Percentiles rank a stretch among this genome's conserved stretches.
Evolutionary conservation across 2,113 vertebrate species (phyloP).

Genomic region (Phylloscopus trochiloides): DNA sequence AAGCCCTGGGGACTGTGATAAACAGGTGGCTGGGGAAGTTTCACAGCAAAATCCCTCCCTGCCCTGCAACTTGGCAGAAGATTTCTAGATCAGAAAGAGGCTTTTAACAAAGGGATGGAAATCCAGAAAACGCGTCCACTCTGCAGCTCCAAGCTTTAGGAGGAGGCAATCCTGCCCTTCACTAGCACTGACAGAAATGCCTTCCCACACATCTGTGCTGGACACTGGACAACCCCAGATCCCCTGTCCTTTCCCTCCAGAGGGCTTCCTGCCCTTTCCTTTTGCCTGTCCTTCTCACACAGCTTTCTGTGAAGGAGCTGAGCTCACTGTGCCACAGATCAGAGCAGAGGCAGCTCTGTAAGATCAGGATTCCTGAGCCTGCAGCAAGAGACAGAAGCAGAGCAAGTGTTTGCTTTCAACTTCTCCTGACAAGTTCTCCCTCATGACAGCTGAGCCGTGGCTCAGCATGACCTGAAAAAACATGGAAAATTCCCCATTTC

Average conservation of each 20-base stretch:
- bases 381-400: not conserved
- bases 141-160: not conserved
- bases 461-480: not conserved
- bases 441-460: not conserved
- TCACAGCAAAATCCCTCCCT: not conserved
- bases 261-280: not conserved
- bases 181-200: not conserved
- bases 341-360: not conserved
- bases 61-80: not conserved
- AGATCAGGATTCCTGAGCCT: not conserved
- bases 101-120: not conserved
- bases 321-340: not conserved
- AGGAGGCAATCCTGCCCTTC: not conserved
- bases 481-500: not conserved
- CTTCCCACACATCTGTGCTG: not conserved
- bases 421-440: not conserved
- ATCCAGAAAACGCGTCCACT: fast-evolving
- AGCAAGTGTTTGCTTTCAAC: not conserved
- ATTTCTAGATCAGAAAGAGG: not conserved
- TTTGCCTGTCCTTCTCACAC: not conserved
- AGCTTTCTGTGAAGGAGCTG: not conserved
- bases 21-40: conserved; percentile 9
- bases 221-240: not conserved
- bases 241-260: not conserved
- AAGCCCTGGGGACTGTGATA: not conserved